Conservation (phyloP, 2,888 invertebrate species). For the Rotaria sp. region DNA sequence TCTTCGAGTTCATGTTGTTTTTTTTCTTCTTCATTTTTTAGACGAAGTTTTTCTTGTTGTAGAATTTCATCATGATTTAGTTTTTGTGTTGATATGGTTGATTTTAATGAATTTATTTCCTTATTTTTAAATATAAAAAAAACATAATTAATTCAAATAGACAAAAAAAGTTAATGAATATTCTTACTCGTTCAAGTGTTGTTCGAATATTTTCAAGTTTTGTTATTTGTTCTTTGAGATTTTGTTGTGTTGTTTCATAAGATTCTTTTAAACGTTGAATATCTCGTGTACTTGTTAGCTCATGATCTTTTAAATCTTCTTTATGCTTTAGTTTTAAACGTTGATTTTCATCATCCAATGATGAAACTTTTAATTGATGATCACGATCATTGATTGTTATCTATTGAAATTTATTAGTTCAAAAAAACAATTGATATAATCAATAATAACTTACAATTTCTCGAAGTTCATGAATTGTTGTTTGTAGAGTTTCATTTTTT, state of each 20-base stretch:
- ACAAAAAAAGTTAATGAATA: neutral
- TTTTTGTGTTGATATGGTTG: conserved; percentile 31
- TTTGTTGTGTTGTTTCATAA: conserved; percentile 48
- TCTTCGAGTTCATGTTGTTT: conserved; percentile 49
- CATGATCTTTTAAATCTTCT: conserved; percentile 38
- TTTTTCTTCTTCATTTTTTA: conserved; percentile 32
- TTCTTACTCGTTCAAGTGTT: conserved; percentile 49
- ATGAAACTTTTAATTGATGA: conserved; percentile 37
- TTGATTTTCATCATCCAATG: conserved; percentile 32
- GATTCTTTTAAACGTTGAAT: conserved; percentile 48
- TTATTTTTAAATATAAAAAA: neutral
- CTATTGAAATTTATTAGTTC: neutral
- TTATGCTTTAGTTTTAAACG: conserved; percentile 36
- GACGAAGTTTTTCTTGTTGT: conserved; percentile 27
- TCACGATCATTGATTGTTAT: conserved; percentile 31
- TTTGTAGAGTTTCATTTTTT: conserved; percentile 28
- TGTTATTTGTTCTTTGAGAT: conserved; percentile 49
- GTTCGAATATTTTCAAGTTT: conserved; percentile 48
- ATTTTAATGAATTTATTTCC: conserved; percentile 35
- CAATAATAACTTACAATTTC: neutral
- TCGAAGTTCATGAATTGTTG: conserved; percentile 28
- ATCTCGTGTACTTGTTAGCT: conserved; percentile 42
- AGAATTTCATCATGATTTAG: conserved; percentile 33
- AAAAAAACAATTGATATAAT: neutral
- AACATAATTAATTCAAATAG: neutral